Conservation (phyloP, 2,888 invertebrate genomes). For the Cantharis flavilabris region DNA sequence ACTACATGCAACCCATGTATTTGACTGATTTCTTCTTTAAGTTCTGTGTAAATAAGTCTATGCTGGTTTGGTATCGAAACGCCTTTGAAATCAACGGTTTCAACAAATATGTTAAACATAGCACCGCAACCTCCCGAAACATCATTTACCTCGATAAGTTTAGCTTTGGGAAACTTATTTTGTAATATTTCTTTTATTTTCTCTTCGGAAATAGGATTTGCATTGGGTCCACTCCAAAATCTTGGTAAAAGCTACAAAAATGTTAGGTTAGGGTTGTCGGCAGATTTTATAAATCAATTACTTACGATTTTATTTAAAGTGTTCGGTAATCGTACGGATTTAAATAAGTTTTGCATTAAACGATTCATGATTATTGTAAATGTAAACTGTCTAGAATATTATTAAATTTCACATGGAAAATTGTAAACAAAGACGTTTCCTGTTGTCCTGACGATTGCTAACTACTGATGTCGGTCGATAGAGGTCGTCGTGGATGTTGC, state of each 20-base stretch:
- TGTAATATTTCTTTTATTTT: slow-evolving; percentile 55
- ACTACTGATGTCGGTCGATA: not conserved
- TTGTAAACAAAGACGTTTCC: not conserved
- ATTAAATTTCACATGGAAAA: not conserved
- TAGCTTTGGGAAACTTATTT: slow-evolving; percentile 64
- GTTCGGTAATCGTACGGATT: not conserved
- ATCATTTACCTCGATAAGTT: slow-evolving; percentile 68
- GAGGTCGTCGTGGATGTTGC: not conserved
- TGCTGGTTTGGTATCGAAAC: slow-evolving; percentile 75
- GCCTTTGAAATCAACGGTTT: slow-evolving; percentile 72
- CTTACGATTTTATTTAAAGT: not conserved
- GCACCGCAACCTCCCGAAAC: slow-evolving; percentile 83
- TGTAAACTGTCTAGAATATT: not conserved
- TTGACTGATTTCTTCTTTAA: slow-evolving; percentile 77
- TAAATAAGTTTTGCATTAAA: not conserved
- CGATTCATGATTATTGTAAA: not conserved
- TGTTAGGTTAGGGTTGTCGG: not conserved
- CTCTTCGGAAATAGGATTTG: slow-evolving; percentile 30
- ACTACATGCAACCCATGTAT: slow-evolving; percentile 85
- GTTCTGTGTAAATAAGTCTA: slow-evolving; percentile 69
- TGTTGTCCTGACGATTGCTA: not conserved
- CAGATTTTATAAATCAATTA: not conserved
- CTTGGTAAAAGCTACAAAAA: not conserved
- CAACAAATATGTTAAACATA: slow-evolving; percentile 75
- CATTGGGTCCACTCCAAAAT: not conserved